Base-by-base conservation (phyloP, 2,797 vertebrate species). In the Xiphophorus birchmanni region DNA sequence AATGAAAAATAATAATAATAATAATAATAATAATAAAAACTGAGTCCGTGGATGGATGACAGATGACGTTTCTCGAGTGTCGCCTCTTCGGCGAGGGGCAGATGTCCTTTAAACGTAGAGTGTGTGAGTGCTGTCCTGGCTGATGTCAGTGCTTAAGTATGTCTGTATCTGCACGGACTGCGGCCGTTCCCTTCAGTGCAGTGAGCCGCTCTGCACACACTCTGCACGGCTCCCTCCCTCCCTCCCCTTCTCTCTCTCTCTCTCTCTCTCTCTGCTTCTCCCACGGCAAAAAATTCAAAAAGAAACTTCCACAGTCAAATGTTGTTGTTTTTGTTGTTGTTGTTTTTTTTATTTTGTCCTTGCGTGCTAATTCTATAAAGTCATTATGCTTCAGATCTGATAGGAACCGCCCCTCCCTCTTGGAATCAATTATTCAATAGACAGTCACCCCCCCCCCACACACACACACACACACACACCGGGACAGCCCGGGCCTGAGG, bases 371-470 rank as follows among this genome's bases (percentile, higher is more conserved):
- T 98, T 98, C 97, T 97, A 98, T 97, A 97, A 97, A 98, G 97
- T 98, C 97, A 98, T 98, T 98, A 97, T 96, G 96, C 96, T 96
- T 95, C 18, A 96, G 97, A 97, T 98, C 96, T 97, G 97, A 98
- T 97, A 97, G 97, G 95, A 91, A 92, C 96, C 96, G 94, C 96
- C 95, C 96, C 86, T 95, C 92, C 88, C 96, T 93, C 96, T 96
- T 97, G 95, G 96, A 98, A 97, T 98, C 97, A 98, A 98, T 98
- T 97, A 98, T 98, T 98, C 97, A 98, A 97, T 97, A 97, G 96
- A 93, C n/a, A n/a, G n/a, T n/a, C n/a, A n/a, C n/a, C n/a, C n/a
- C n/a, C n/a, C n/a, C n/a, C n/a, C n/a, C 32, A 32, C 32, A 32
- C 32, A 32, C 32, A 32, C 32, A 32, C 32, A 32, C 32, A 32